Base-by-base conservation (phyloP, 2,888 invertebrate genomes). In the Cremastinae sp. region DNA sequence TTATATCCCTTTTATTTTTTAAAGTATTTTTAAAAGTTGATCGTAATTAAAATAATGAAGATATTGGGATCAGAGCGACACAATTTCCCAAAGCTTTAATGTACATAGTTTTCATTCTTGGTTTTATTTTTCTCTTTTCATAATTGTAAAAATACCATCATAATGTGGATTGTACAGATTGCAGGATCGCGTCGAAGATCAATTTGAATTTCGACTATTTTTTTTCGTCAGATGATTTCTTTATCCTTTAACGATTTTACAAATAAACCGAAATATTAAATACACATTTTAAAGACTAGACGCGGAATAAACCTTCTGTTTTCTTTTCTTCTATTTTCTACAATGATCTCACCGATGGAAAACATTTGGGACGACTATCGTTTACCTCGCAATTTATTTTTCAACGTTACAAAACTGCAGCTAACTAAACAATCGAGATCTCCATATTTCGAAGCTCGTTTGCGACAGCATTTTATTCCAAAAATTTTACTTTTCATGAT, bases 121-220 rank as follows among this genome's bases (percentile, higher is more conserved):
- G 16, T 68, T 37, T 45, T 66, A 49, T 66, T 51, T 45, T 58
- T 53, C 10, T 66, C 43, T 16, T 51, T 66, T 70, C 51, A 73
- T 66, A 56, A 20, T 53, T 65, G 65, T 68, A 68, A 75, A 75
- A 75, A 68, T 72, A 72, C 58, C 49, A 71, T 66, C 39, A 43
- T 58, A 53, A 58, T 49, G 58, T 62, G 56, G 61, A 68, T 43
- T 56, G 61, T 64, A 74, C 53, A 69, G 37, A 74, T 35, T 69
- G 28, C 43, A 20, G n/a, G 14, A 45, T 55, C 47, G 39, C 55
- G 39, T 56, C 45, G 55, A 61, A 58, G 12, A 22, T n/a, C 20
- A 20, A 58, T 65, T 10, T 35, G 41, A 59, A 53, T 58, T 43
- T 43, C 8, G 39, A 68, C 61, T 64, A 43, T 22, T 45, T 8